These are phyloP conservation scores for Clarias magur DNA, from an alignment of 2,113 vertebrate species.

Conservation along the genomic window DNA sequence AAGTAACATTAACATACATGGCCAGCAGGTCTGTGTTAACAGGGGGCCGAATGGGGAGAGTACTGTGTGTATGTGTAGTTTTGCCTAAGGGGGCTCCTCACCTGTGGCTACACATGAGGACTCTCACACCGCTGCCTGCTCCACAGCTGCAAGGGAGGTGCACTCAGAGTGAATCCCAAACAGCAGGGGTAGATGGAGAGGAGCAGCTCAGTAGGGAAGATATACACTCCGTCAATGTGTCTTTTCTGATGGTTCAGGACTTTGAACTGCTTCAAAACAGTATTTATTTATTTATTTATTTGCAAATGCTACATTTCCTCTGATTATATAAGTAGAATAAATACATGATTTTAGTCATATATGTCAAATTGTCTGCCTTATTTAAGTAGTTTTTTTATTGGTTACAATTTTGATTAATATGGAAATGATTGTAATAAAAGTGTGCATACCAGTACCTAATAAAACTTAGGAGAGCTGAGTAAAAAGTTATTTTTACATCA, in stretches of 20 bases:
- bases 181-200: slow-evolving; percentile 59
- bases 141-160: slow-evolving; percentile 52
- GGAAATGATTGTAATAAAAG: neutral
- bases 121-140: slow-evolving; percentile 56
- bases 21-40: slow-evolving; percentile 46
- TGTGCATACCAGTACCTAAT: neutral
- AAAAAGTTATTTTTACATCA: neutral
- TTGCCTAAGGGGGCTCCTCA: slow-evolving; percentile 62
- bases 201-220: slow-evolving; percentile 23
- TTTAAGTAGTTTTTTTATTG: too few relatives aligned
- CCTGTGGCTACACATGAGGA: slow-evolving; percentile 54
- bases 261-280: neutral
- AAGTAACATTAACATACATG: slow-evolving; percentile 57
- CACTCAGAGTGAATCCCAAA: slow-evolving; percentile 61
- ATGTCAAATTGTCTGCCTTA: neutral
- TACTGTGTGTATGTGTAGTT: slow-evolving; percentile 55
- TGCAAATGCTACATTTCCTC: neutral
- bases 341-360: neutral
- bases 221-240: neutral
- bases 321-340: neutral
- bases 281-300: neutral
- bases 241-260: neutral
- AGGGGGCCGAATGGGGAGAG: slow-evolving; percentile 48
- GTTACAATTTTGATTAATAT: neutral
- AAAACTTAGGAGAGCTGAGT: neutral